Base-by-base conservation (phyloP, 2,797 vertebrate species). In the Peromyscus nudipes region DNA sequence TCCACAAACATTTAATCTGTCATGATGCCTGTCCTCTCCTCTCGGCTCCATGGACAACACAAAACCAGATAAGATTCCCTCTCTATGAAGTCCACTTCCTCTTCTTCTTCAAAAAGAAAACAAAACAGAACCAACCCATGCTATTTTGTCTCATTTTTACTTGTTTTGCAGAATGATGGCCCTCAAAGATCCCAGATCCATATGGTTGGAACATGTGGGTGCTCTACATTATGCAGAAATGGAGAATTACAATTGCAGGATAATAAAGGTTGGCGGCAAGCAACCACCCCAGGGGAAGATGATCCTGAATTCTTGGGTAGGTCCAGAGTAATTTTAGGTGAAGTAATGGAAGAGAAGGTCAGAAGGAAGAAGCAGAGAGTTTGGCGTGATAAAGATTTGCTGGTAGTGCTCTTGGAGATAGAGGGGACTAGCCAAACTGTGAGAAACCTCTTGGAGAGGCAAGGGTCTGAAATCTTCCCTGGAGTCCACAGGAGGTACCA, bases 151-250 rank as follows among this genome's bases (percentile, higher is more conserved):
- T 67, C 73, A 21, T 12, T 84, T 81, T 21, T n/a, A 6, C 69
- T 21, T n/a, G 8, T n/a, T 21, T 40, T 37, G 69, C 5, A 31
- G 40, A 37, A 21, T 37, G 8, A 31, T 4, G 4, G 29, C 1
- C n/a, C 27, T 21, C 57, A 85, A 49, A 85, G 29, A 49, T 46
- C 19, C 31, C 43, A 49, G 83, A 23, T 49, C 62, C 43, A 4
- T 34, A 11, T 85, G 62, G 43, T 37, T 7, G 19, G 81, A 43
- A 8, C n/a, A 69, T 13, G 16, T 6, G 77, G 19, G 0, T 1
- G 0, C 0, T 1, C 14, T 12, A 4, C n/a, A 43, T 27, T 34
- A 0, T 1, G 0, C 1, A 27, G 52, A 23, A 62, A 37, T n/a
- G 64, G 46, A 29, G 71, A 57, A 43, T 7, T 16, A 37, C 17